phyloP scores from a whole-genome alignment of 2,797 vertebrate species.

The Sibirionetta formosa region DNA sequence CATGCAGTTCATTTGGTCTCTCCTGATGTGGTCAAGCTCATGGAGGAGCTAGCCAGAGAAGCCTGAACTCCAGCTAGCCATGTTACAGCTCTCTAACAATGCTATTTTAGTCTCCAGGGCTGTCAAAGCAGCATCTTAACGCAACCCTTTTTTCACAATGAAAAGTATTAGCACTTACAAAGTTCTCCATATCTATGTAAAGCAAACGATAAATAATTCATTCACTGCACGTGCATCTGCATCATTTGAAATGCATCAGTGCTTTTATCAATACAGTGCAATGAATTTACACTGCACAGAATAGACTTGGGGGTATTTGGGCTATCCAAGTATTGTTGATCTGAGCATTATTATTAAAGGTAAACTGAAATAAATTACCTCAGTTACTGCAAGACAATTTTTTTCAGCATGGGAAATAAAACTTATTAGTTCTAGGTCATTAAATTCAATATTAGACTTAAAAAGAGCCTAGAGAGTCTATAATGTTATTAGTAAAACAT shows the following conservation, averaged over 20 bases:
- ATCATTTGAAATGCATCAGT: conserved; percentile 40
- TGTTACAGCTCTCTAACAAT: not conserved
- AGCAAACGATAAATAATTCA: conserved; percentile 64
- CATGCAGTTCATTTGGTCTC: fast-evolving
- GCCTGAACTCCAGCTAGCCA: not conserved
- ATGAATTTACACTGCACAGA: conserved; percentile 2
- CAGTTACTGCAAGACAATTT: not conserved
- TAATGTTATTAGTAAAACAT: conserved; percentile 19
- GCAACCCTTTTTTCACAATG: not conserved
- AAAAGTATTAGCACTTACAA: conserved; percentile 36
- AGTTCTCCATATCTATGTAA: conserved; percentile 57
- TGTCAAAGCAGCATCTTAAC: not conserved
- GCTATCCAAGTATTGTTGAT: not conserved
- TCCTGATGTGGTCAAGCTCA: fast-evolving
- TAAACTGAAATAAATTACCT: conserved; percentile 57
- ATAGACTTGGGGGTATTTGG: not conserved
- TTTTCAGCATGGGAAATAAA: conserved; percentile 65
- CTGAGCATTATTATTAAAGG: conserved; percentile 44
- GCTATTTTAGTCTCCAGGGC: not conserved
- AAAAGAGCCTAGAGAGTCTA: conserved; percentile 20
- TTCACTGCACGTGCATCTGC: not conserved
- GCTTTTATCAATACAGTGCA: conserved; percentile 26
- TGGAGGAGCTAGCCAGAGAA: not conserved
- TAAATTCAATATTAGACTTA: conserved; percentile 51
- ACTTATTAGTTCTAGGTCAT: conserved; percentile 63